Evolutionary conservation across 2,797 vertebrate species (phyloP), one percentile per base, ranked within the genome.

Genomic region (Acanthornis magna): DNA sequence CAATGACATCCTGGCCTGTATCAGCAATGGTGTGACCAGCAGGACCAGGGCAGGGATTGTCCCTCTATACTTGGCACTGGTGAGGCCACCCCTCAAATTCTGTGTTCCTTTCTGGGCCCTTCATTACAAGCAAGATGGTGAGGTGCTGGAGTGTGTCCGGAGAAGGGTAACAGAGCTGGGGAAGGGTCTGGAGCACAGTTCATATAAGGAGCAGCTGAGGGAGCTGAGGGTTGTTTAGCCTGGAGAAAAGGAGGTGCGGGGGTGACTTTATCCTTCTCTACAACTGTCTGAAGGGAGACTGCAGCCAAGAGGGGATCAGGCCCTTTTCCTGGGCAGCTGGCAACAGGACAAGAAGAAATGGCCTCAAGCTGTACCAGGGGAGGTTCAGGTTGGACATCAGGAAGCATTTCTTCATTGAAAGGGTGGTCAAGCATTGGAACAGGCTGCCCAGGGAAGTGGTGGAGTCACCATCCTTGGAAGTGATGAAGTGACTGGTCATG

Each of bases 51-150:
- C 40, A 61, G 18, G 0, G 60, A 34, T 2, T 53, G 20, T 6
- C 20, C 15, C 25, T 0, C 61, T 67, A 34, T 13, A 3, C 10
- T 47, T 1, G 1, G 26, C 77, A 23, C 30, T 23, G 70, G 10
- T 11, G 47, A 48, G 15, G 18, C 0, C 61, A 34, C 34, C 9
- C 9, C 34, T 42, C 0, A 0, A 27, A 26, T 25, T 6, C 12
- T n/a, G 5, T 16, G 18, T 18, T 20, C n/a, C 10, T 45, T 8
- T 47, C 47, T 61, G 40, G 25, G 34, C 12, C 9, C 29, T 3
- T 42, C 26, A 10, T 2, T 23, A 7, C 4, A 32, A 18, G 34
- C 15, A 47, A 22, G 25, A 11, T 3, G 3, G 0, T 26, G 40
- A 61, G 40, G 54, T 1, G 10, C 54, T 61, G 58, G 51, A 20